Percentiles rank a stretch among this genome's conserved stretches.
These are phyloP conservation scores for Hydrochoerus hydrochaeris DNA, from an alignment of 2,113 vertebrate species.

Conservation along the genomic window DNA sequence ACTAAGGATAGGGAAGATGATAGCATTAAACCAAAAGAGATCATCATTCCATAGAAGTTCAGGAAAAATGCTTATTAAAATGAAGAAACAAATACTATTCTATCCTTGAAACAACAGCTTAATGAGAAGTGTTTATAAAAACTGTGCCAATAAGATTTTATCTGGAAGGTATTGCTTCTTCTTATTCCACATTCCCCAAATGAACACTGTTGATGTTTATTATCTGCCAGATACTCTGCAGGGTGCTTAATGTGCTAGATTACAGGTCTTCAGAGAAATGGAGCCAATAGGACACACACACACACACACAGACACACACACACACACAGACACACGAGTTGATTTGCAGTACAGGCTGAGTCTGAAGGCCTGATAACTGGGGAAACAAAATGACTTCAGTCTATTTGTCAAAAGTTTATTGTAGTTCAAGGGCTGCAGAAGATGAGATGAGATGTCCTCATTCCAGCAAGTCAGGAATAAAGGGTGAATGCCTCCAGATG, in stretches of 20 bases:
- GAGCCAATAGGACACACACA: neutral
- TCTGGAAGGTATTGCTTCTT: neutral
- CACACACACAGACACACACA: neutral
- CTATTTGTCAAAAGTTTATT: neutral
- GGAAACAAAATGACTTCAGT: neutral
- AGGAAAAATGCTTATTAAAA: neutral
- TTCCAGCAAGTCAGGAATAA: neutral
- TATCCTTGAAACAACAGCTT: neutral
- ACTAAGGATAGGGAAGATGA: neutral
- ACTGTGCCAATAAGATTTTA: neutral
- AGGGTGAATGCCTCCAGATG: too few species aligned
- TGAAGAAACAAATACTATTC: neutral
- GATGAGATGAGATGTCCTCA: neutral
- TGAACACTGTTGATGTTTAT: neutral
- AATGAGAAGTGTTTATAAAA: slow-evolving; percentile 5
- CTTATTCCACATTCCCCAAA: neutral
- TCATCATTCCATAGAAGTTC: neutral
- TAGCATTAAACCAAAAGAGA: neutral
- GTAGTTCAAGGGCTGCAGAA: neutral
- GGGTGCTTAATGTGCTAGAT: neutral
- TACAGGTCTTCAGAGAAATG: neutral
- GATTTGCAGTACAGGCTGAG: neutral
- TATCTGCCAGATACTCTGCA: too few species aligned
- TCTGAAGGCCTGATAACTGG: neutral
- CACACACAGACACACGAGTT: neutral